These are phyloP conservation scores for Lepidothrix coronata DNA, from an alignment of 2,113 vertebrate genomes.

Conservation along the genomic window DNA sequence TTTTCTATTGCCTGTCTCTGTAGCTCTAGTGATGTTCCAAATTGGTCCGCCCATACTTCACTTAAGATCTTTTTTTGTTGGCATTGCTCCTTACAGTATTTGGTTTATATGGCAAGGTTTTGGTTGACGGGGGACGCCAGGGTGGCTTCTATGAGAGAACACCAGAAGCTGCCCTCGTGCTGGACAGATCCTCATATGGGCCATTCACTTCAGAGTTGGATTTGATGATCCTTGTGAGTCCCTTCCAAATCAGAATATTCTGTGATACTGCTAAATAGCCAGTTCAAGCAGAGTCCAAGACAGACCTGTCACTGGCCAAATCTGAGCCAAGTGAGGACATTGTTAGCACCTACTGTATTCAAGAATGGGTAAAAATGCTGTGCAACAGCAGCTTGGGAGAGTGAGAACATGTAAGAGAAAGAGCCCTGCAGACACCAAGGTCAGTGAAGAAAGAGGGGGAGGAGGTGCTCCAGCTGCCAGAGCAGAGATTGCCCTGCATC, in stretches of 20 bases:
- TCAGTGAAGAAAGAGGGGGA: not conserved
- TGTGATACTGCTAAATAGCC: not conserved
- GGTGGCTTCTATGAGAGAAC: not conserved
- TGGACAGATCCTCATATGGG: not conserved
- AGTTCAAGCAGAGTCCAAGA: not conserved
- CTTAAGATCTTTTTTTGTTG: not conserved
- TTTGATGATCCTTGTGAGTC: not conserved
- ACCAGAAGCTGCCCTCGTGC: not conserved
- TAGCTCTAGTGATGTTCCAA: not conserved
- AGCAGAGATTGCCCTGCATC: not conserved
- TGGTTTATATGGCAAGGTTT: not conserved
- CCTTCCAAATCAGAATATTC: not conserved
- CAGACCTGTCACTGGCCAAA: not conserved
- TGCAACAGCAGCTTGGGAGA: not conserved
- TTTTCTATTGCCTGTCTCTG: not conserved
- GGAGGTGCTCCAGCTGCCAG: not conserved
- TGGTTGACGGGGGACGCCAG: not conserved
- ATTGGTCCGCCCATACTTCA: not conserved
- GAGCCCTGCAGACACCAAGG: not conserved
- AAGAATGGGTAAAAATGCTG: not conserved
- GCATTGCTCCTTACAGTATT: not conserved
- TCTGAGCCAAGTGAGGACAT: fast-evolving
- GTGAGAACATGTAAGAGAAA: not conserved
- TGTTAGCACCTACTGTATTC: not conserved
- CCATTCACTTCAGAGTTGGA: not conserved